Evolutionary conservation across 2,113 vertebrate species (phyloP).

Genomic region (Pandion haliaetus): DNA sequence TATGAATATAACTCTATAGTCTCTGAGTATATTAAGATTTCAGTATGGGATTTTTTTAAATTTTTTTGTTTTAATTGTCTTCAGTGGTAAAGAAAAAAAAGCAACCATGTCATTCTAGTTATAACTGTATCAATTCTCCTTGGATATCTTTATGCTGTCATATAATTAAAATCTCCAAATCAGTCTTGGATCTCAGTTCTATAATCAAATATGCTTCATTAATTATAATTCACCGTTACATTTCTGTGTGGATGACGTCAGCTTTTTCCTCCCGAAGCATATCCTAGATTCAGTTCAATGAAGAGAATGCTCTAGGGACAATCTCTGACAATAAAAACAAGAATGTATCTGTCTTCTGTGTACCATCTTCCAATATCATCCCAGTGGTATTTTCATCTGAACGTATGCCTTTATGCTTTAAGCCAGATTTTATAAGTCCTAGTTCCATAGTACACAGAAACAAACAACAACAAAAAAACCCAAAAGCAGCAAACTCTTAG

Average conservation of each 20-base stretch:
- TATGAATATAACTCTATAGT: neutral
- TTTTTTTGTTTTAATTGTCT: neutral
- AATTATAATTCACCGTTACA: neutral
- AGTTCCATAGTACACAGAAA: neutral
- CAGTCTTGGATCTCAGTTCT: neutral
- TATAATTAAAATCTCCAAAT: neutral
- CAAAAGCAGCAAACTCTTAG: neutral
- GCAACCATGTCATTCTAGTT: neutral
- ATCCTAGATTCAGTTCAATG: neutral
- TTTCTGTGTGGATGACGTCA: neutral
- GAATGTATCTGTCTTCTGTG: neutral
- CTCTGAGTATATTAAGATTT: neutral
- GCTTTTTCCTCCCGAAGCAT: neutral
- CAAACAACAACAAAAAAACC: neutral
- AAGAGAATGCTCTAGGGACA: neutral
- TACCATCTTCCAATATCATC: neutral
- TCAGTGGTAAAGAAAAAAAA: neutral
- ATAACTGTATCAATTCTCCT: neutral
- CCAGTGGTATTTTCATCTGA: neutral
- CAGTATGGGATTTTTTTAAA: accelerated
- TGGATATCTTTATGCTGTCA: neutral
- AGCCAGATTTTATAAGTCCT: neutral
- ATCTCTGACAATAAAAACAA: neutral
- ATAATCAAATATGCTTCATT: neutral
- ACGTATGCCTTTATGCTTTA: neutral